These are phyloP conservation scores for Danionella dracula DNA, from an alignment of 2,797 vertebrate species.

Conservation along the genomic window DNA sequence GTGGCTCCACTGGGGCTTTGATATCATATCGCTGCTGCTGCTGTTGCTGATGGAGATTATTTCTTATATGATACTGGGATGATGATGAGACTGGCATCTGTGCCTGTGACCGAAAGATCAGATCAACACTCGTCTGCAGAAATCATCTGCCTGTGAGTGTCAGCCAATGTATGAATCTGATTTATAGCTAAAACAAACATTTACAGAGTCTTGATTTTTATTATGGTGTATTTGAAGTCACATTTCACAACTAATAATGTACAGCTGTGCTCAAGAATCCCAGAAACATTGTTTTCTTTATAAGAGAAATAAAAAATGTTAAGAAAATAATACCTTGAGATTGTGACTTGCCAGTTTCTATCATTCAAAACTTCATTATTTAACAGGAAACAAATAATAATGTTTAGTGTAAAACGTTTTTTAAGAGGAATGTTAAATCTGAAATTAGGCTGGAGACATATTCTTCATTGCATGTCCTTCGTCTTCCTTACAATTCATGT, in stretches of 20 bases:
- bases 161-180: background rate
- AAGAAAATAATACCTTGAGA: too few species aligned
- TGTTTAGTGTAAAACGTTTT: too few species aligned
- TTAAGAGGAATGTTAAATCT: too few species aligned
- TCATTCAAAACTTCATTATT: too few species aligned
- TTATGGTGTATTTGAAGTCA: background rate
- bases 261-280: background rate
- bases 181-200: slow-evolving; percentile 1
- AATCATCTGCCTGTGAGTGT: slow-evolving; percentile 26
- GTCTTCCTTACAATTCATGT: too few species aligned
- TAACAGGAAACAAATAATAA: too few species aligned
- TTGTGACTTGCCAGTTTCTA: too few species aligned
- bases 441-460: too few species aligned
- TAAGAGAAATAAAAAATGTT: background rate
- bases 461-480: too few species aligned
- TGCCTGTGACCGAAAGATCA: slow-evolving; percentile 37
- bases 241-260: background rate
- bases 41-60: slow-evolving; percentile 48
- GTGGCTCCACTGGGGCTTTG: slow-evolving; percentile 48
- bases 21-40: slow-evolving; percentile 26
- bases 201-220: background rate
- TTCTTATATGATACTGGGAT: slow-evolving; percentile 41
- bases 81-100: slow-evolving; percentile 38
- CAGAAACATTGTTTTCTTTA: background rate
- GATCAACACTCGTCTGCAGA: slow-evolving; percentile 24